Conservation (phyloP, 2,888 invertebrate species). For the Morpho helenor region DNA sequence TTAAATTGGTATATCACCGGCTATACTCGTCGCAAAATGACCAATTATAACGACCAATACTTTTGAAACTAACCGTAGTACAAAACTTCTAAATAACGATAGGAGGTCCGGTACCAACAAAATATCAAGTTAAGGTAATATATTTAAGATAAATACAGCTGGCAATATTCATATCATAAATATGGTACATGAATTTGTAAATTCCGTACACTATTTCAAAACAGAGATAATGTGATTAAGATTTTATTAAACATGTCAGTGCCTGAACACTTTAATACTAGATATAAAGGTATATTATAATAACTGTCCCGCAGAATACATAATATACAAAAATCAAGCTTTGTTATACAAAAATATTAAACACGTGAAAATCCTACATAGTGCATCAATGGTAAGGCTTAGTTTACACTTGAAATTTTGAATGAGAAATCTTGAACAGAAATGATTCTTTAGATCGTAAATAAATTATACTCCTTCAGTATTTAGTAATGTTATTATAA, state of each 20-base stretch:
- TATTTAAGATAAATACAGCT: not conserved
- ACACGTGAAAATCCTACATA: conserved; percentile 1
- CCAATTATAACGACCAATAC: too few species aligned
- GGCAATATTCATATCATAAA: too few species aligned
- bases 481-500: too few species aligned
- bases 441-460: too few species aligned
- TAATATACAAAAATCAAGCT: conserved; percentile 9
- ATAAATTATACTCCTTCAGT: too few species aligned
- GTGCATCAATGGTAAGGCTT: conserved; percentile 5
- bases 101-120: too few species aligned
- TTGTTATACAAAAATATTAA: conserved; percentile 15
- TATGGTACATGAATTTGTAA: conserved; percentile 16
- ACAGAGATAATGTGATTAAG: conserved; percentile 13
- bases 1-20: too few species aligned
- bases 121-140: conserved; percentile 6
- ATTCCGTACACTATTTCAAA: conserved; percentile 1
- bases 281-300: not conserved
- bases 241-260: conserved; percentile 24
- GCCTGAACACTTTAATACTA: conserved; percentile 29
- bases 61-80: too few species aligned
- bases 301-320: conserved; percentile 13
- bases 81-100: too few species aligned
- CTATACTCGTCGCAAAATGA: too few species aligned
- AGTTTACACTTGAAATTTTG: not conserved
- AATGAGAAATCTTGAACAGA: too few species aligned